Evolutionary conservation across 1,140 invertebrate genomes (phyloP).

Genomic region (Wasmannia auropunctata): DNA sequence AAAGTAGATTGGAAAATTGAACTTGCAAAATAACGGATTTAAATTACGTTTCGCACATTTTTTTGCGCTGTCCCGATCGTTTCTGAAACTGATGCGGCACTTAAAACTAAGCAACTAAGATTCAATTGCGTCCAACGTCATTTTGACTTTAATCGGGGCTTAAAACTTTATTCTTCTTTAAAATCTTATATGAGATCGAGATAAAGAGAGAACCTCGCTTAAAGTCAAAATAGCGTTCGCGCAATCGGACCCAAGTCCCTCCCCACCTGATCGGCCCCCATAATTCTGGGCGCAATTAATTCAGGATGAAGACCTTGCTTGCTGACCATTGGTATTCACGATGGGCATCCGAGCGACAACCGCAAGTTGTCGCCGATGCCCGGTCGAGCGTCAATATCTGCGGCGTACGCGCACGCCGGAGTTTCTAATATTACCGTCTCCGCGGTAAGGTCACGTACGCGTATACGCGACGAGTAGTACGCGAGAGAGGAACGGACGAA

Average conservation of each 20-base stretch:
- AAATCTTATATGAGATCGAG: no score
- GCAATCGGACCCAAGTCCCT: no score
- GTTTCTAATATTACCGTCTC: slow-evolving; percentile 55
- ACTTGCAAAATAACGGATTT: neutral
- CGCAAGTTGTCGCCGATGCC: slow-evolving; percentile 29
- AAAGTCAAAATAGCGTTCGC: no score
- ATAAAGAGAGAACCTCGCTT: no score
- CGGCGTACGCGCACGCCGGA: slow-evolving; percentile 33
- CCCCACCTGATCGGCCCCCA: no score
- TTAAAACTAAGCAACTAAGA: no score
- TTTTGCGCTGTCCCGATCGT: neutral
- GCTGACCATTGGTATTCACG: neutral
- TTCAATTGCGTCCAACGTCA: no score
- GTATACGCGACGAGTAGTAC: slow-evolving; percentile 38
- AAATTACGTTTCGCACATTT: neutral
- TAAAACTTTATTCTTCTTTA: no score
- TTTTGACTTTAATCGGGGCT: no score
- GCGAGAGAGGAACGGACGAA: slow-evolving; percentile 50
- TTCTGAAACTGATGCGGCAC: no score
- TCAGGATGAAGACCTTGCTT: neutral
- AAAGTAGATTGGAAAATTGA: neutral
- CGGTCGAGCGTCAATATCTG: slow-evolving; percentile 5
- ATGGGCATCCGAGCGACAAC: slow-evolving; percentile 7
- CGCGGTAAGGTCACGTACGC: slow-evolving; percentile 53
- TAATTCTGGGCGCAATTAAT: neutral